phyloP scores from a whole-genome alignment of 2,797 vertebrate genomes.

The Acanthornis magna region DNA sequence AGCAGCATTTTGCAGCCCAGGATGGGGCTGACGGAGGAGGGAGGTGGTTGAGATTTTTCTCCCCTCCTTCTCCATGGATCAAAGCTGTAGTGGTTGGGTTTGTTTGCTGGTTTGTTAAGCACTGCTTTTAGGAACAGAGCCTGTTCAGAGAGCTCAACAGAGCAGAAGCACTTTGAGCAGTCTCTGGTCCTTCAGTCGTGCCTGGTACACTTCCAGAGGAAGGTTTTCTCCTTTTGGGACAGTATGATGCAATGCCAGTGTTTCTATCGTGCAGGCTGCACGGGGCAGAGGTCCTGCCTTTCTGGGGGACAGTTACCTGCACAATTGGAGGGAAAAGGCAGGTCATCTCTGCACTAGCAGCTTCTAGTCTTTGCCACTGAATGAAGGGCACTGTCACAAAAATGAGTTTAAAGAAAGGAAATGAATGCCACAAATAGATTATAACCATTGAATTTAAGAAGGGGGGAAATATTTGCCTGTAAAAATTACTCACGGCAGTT shows the following conservation, averaged over 20 bases:
- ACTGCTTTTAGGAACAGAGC: background rate
- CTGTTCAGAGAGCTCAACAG: background rate
- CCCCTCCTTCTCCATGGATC: background rate
- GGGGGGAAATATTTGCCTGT: background rate
- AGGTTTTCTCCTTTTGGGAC: background rate
- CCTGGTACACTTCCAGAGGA: background rate
- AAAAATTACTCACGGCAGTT: background rate
- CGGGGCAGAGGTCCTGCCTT: background rate
- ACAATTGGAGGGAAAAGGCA: background rate
- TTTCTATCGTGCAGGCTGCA: accelerated
- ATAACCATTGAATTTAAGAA: background rate
- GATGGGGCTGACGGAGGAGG: accelerated
- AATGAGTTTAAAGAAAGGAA: background rate
- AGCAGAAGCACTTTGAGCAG: background rate
- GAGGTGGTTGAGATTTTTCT: accelerated
- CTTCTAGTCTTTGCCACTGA: background rate
- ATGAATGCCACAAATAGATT: background rate
- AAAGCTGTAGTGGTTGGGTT: background rate
- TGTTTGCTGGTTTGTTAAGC: background rate
- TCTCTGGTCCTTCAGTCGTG: background rate
- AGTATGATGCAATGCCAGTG: background rate
- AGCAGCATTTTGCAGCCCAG: background rate
- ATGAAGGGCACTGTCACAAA: background rate
- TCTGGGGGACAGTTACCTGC: background rate
- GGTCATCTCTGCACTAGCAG: background rate